A percentile compares a stretch with the other conserved stretches of the same genome.
These are phyloP conservation scores for Bombyx huttoni DNA, from an alignment of 2,888 invertebrate genomes.

Conservation along the genomic window DNA sequence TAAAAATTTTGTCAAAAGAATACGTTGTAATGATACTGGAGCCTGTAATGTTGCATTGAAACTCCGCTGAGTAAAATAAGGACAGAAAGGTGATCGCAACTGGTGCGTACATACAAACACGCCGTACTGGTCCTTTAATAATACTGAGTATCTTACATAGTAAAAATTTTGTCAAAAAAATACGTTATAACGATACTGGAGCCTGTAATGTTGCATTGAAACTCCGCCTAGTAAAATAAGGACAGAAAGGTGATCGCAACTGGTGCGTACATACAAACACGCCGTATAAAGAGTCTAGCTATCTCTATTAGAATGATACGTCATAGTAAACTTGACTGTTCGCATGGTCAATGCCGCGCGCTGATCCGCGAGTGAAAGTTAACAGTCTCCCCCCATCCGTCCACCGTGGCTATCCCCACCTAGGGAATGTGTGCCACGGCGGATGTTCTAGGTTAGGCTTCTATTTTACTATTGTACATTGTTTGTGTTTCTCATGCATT, in stretches of 20 bases:
- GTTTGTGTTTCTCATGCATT: not conserved
- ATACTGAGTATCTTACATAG: too few relatives aligned
- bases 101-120: not conserved
- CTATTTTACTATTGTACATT: not conserved
- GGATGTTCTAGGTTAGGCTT: not conserved
- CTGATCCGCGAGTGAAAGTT: conserved; percentile 51
- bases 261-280: not conserved
- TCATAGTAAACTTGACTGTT: not conserved
- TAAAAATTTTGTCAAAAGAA: too few relatives aligned
- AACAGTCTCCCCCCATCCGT: conserved; percentile 14
- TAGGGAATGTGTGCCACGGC: conserved; percentile 20
- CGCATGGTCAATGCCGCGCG: conserved; percentile 51
- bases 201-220: too few relatives aligned
- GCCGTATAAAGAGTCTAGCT: not conserved
- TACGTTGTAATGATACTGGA: too few relatives aligned
- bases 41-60: too few relatives aligned
- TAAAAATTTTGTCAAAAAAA: too few relatives aligned
- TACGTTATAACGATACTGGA: too few relatives aligned
- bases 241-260: too few relatives aligned
- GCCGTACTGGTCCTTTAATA: too few relatives aligned
- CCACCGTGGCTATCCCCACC: conserved; percentile 8
- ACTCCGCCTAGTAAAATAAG: too few relatives aligned
- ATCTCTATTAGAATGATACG: not conserved
- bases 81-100: too few relatives aligned
- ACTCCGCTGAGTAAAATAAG: too few relatives aligned